Evolutionary conservation across 2,113 vertebrate genomes (phyloP).

Genomic region (Bubo bubo): DNA sequence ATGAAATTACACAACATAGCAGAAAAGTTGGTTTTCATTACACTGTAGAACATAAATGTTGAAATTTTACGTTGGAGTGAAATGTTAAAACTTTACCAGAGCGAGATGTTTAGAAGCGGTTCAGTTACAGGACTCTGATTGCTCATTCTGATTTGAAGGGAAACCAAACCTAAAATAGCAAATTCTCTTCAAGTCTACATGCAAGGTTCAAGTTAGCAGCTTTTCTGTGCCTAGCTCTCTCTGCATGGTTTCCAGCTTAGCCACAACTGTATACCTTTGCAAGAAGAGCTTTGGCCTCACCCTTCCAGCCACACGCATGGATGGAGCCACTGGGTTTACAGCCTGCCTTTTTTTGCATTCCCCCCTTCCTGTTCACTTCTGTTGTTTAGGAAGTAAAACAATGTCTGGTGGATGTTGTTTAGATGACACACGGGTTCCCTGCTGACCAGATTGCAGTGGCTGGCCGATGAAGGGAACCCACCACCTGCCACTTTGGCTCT

Average conservation of each 20-base stretch:
- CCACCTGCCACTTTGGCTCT: too few species aligned
- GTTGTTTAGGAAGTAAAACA: not conserved
- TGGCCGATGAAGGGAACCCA: not conserved
- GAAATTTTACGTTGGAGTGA: not conserved
- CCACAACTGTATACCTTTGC: not conserved
- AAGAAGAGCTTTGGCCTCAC: not conserved
- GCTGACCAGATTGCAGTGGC: not conserved
- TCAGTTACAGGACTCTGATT: not conserved
- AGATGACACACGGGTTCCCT: not conserved
- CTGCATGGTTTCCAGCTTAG: not conserved
- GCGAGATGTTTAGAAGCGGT: not conserved
- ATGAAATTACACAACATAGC: not conserved
- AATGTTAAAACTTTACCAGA: not conserved
- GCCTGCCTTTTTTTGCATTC: not conserved
- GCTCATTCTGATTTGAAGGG: not conserved
- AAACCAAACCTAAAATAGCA: not conserved
- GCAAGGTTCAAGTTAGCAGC: not conserved
- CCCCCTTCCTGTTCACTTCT: not conserved
- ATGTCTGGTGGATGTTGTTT: not conserved
- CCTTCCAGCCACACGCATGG: not conserved
- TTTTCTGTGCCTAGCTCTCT: not conserved
- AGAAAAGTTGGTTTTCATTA: not conserved
- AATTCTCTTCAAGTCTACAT: not conserved
- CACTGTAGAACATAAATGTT: not conserved
- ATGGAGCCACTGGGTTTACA: not conserved